Percentiles rank a stretch among this genome's conserved stretches.
phyloP scores from a whole-genome alignment of 2,888 invertebrate species.

The Esperia sulphurella region DNA sequence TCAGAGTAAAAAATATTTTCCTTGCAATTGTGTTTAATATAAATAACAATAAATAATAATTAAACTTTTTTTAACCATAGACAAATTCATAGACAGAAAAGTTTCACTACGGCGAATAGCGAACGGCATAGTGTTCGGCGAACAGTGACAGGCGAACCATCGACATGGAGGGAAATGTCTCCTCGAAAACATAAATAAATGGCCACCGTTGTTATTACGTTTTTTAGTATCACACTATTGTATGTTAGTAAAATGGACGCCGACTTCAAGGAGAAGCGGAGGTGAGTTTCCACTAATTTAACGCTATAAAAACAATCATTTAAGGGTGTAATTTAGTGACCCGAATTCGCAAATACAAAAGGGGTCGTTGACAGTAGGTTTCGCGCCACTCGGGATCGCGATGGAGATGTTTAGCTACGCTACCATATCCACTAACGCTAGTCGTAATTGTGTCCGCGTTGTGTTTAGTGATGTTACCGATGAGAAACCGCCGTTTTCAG shows the following conservation, averaged over 20 bases:
- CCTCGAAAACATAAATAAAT: slow-evolving; percentile 74
- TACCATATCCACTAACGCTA: neutral
- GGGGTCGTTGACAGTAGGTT: slow-evolving; percentile 58
- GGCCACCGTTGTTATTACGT: slow-evolving; percentile 75
- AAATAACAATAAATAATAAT: too few relatives aligned
- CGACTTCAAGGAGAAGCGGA: slow-evolving; percentile 45
- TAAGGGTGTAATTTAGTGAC: slow-evolving; percentile 19
- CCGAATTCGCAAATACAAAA: slow-evolving; percentile 40
- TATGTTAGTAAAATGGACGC: slow-evolving; percentile 74
- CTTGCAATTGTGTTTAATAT: too few relatives aligned
- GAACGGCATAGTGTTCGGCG: slow-evolving; percentile 25
- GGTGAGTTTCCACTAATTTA: slow-evolving; percentile 35
- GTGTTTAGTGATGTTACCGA: slow-evolving; percentile 60
- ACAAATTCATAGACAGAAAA: slow-evolving; percentile 18
- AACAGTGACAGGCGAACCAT: slow-evolving; percentile 29
- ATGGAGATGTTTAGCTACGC: slow-evolving; percentile 21
- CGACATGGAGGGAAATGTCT: slow-evolving; percentile 48
- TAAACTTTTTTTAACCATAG: slow-evolving; percentile 16
- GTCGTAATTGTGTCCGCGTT: slow-evolving; percentile 41
- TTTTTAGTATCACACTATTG: slow-evolving; percentile 59
- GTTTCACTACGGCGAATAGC: too few relatives aligned
- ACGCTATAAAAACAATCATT: slow-evolving; percentile 1
- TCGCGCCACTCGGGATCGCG: slow-evolving; percentile 55
- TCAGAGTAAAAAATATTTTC: too few relatives aligned
- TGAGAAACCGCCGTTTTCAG: slow-evolving; percentile 57